A percentile compares a stretch with the other conserved stretches of the same genome.
Conservation (phyloP, 2,888 invertebrate species). For the Coenonympha arcania region DNA sequence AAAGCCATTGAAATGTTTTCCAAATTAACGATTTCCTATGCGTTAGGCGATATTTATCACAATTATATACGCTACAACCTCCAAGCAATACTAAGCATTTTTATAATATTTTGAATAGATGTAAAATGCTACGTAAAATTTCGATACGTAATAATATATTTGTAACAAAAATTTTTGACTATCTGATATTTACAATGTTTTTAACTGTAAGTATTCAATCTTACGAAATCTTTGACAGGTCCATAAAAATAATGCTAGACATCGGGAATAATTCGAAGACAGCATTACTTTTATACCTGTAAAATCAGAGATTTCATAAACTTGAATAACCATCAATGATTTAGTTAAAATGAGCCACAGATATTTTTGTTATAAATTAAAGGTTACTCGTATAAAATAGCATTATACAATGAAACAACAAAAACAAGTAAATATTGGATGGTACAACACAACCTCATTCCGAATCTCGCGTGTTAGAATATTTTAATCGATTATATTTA, state of each 20-base stretch:
- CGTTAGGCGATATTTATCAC: conserved; percentile 65
- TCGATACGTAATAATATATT: conserved; percentile 2
- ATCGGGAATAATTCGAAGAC: too few species aligned
- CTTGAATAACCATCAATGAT: too few species aligned
- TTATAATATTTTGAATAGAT: conserved; percentile 1
- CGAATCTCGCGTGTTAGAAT: conserved; percentile 5
- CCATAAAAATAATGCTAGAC: too few species aligned
- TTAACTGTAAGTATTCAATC: background rate
- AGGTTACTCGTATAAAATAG: background rate
- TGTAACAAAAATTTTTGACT: conserved; percentile 1
- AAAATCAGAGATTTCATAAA: too few species aligned
- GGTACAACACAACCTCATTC: conserved; percentile 47
- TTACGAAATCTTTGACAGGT: too few species aligned
- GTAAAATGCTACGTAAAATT: conserved; percentile 4
- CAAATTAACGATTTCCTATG: conserved; percentile 43
- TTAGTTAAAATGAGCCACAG: background rate
- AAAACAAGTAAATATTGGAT: conserved; percentile 38
- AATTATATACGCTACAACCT: conserved; percentile 50
- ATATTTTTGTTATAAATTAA: background rate
- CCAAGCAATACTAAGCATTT: conserved; percentile 18
- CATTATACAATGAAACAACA: conserved; percentile 1
- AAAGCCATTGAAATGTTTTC: conserved; percentile 52
- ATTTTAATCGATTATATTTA: background rate
- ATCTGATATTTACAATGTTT: conserved; percentile 16
- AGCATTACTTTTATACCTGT: too few species aligned